Evolutionary conservation across 2,797 vertebrate genomes (phyloP).

Genomic region (Alauda arvensis): DNA sequence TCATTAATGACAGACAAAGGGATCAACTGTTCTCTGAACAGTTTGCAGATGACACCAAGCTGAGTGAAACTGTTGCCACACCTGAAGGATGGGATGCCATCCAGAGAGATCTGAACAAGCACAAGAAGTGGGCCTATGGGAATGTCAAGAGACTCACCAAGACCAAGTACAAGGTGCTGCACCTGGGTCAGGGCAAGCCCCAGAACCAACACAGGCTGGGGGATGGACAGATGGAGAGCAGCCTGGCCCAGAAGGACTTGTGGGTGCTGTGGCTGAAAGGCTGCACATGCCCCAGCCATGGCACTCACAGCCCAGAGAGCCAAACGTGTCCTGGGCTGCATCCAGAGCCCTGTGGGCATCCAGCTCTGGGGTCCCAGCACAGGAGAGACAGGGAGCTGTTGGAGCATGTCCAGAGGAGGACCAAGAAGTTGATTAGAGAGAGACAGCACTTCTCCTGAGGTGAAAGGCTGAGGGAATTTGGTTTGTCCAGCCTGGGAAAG

Average conservation of each 20-base stretch:
- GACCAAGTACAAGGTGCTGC: not conserved
- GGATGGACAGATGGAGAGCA: not conserved
- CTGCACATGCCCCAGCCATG: not conserved
- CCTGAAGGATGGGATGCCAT: not conserved
- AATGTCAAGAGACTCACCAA: not conserved
- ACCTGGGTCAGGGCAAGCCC: accelerated
- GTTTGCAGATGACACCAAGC: too few relatives aligned
- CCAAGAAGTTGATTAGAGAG: not conserved
- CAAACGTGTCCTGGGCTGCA: accelerated
- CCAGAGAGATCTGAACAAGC: not conserved
- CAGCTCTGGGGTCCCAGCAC: not conserved
- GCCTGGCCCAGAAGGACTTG: accelerated
- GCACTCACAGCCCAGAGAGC: not conserved
- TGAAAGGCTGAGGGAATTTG: not conserved
- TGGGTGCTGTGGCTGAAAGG: accelerated
- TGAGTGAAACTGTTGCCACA: not conserved
- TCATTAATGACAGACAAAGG: not conserved
- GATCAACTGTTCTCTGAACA: not conserved
- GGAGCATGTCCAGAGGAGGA: not conserved
- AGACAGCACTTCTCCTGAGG: not conserved
- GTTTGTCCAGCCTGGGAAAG: not conserved
- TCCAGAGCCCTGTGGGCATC: not conserved
- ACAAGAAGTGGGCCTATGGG: not conserved
- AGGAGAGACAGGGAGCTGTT: not conserved
- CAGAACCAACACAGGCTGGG: not conserved